Conservation (phyloP, 2,888 invertebrate species). For the Cheilosia soror region DNA sequence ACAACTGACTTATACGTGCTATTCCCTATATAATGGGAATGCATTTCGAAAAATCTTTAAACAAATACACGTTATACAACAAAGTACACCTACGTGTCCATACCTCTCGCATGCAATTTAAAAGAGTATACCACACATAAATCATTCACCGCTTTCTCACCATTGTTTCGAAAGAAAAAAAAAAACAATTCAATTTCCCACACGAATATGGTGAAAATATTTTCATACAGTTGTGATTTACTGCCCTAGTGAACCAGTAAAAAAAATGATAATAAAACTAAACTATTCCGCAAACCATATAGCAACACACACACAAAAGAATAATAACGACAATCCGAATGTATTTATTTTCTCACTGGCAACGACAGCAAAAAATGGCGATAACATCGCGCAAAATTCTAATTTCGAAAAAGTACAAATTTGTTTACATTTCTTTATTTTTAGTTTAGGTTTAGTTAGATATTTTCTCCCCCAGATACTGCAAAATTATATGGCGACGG, state of each 20-base stretch:
- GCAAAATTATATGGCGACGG: slow-evolving; percentile 1
- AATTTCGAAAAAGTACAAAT: slow-evolving; percentile 44
- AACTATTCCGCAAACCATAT: slow-evolving; percentile 27
- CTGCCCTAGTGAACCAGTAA: slow-evolving; percentile 55
- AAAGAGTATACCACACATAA: background rate
- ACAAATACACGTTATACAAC: slow-evolving; percentile 6
- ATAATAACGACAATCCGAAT: slow-evolving; percentile 1
- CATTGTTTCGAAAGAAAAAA: slow-evolving; percentile 22
- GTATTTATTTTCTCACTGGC: slow-evolving; percentile 12
- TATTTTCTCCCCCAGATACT: slow-evolving; percentile 23
- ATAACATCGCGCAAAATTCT: slow-evolving; percentile 52
- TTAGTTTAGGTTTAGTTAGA: background rate
- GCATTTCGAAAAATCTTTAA: too few relatives aligned
- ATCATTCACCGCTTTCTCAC: slow-evolving; percentile 16
- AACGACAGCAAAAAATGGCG: slow-evolving; percentile 1
- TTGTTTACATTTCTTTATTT: background rate
- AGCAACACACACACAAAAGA: background rate
- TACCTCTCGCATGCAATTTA: background rate
- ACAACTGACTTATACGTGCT: too few relatives aligned
- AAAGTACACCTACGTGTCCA: background rate
- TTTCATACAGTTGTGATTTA: slow-evolving; percentile 49
- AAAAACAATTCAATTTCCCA: slow-evolving; percentile 23
- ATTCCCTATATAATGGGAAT: too few relatives aligned
- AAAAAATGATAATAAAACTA: slow-evolving; percentile 40
- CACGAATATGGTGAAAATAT: slow-evolving; percentile 25